These are phyloP conservation scores for Panthera uncia DNA, from an alignment of 2,113 vertebrate species.

Conservation along the genomic window DNA sequence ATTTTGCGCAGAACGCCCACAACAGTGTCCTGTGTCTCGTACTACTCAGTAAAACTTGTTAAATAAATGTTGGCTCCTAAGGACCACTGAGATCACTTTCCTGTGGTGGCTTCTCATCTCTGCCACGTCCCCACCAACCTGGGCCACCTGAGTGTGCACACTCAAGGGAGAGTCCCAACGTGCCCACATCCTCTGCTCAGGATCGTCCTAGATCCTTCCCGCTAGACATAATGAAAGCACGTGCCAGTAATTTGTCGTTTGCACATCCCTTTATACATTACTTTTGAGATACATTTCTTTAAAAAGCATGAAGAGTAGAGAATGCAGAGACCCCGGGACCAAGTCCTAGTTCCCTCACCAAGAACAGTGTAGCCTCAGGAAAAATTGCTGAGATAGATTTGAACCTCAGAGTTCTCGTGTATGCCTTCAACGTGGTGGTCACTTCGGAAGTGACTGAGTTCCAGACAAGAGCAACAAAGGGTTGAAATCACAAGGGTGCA, in stretches of 20 bases:
- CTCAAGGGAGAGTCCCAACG: not conserved
- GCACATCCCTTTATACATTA: not conserved
- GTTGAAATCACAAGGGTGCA: no score
- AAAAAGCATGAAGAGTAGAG: not conserved
- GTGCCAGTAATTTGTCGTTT: not conserved
- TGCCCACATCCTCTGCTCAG: no score
- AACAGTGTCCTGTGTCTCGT: not conserved
- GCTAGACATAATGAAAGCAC: not conserved
- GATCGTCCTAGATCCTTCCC: not conserved
- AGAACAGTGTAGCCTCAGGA: not conserved
- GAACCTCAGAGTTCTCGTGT: not conserved
- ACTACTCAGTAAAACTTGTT: not conserved
- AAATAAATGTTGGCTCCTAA: not conserved
- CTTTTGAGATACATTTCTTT: not conserved
- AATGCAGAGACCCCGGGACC: not conserved
- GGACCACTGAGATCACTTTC: not conserved
- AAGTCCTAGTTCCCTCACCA: not conserved
- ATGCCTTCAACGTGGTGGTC: not conserved
- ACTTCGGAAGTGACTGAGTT: not conserved
- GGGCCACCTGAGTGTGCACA: not conserved
- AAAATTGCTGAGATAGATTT: not conserved
- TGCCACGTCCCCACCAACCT: not conserved
- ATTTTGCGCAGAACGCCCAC: not conserved
- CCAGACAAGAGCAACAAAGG: not conserved
- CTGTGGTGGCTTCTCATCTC: not conserved